Evolutionary conservation across 53 echinoderm and acorn worm genomes (phyloP), one percentile per base, ranked within the genome.

Genomic region (Temnopleurus reevesii): DNA sequence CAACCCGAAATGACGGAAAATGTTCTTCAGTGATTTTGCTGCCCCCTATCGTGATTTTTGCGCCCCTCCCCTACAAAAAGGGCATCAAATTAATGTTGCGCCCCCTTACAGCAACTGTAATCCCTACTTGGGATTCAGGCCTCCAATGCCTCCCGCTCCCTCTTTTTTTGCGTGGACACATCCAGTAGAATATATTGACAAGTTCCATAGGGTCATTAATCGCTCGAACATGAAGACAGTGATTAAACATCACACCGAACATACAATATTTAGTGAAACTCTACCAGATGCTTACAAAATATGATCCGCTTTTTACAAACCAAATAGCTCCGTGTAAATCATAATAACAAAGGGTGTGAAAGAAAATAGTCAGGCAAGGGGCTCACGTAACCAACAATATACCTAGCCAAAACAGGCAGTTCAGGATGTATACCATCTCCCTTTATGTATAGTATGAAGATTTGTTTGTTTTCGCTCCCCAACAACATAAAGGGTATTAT

Each of bases 401-500:
- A 59, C 17, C 33, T n/a, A n/a, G n/a, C 63, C 33, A 15, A 63
- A 63, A 63, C 18, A 31, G n/a, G 33, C 30, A 63, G 63, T 63
- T 63, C 63, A 63, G 13, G 34, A 29, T 63, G 12, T 49, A 49
- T 33, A 33, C 33, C 5, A 29, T 63, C 63, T 63, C 15, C 15
- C 17, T 13, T 7, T 0, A 6, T 3, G 33, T 33, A 31, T 43
- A 17, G 38, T 19, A 71, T n/a, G n/a, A n/a, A n/a, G n/a, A 21
- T 1, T 1, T 23, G 38, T 71, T 38, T 71, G 9, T 41, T 71
- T 71, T 71, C 41, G n/a, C 41, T 71, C 23, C 71, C 38, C 38
- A 71, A 71, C 41, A 41, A 38, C 71, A 71, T 71, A 36, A 63
- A 71, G 21, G 71, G 38, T 19, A 71, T 71, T 71, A 43, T 71